Percentiles rank a stretch among this genome's conserved stretches.
phyloP scores from a whole-genome alignment of 92 coral and sea anemone genomes.

The Blastomussa wellsi region DNA sequence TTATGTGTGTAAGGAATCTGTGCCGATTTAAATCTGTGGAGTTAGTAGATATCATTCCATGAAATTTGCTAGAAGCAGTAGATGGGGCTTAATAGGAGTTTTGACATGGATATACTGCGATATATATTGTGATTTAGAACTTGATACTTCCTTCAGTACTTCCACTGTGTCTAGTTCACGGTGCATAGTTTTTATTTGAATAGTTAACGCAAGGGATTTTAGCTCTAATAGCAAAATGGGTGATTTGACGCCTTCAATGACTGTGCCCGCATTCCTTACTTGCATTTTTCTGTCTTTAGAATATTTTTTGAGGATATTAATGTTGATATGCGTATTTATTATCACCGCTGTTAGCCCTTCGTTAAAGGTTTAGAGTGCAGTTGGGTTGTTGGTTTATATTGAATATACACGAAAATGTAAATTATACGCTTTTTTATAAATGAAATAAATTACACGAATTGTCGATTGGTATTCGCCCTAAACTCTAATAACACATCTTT shows the following conservation, averaged over 20 bases:
- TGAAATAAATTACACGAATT: neutral
- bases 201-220: neutral
- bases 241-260: neutral
- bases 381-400: neutral
- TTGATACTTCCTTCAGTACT: neutral
- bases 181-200: neutral
- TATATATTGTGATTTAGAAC: neutral
- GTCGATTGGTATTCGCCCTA: neutral
- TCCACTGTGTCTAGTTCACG: neutral
- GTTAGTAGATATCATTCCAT: neutral
- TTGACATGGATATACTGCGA: neutral
- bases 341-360: neutral
- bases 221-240: neutral
- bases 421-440: neutral
- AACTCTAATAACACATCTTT: neutral
- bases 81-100: neutral
- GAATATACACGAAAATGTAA: neutral
- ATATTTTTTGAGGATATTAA: neutral
- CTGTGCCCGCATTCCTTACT: neutral
- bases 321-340: neutral
- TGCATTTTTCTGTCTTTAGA: neutral
- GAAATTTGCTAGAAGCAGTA: neutral
- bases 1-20: neutral
- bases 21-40: neutral
- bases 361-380: neutral